A percentile compares a stretch with the other conserved stretches of the same genome.
Conservation (phyloP, 2,888 invertebrate genomes). For the Acrocera orbiculus region DNA sequence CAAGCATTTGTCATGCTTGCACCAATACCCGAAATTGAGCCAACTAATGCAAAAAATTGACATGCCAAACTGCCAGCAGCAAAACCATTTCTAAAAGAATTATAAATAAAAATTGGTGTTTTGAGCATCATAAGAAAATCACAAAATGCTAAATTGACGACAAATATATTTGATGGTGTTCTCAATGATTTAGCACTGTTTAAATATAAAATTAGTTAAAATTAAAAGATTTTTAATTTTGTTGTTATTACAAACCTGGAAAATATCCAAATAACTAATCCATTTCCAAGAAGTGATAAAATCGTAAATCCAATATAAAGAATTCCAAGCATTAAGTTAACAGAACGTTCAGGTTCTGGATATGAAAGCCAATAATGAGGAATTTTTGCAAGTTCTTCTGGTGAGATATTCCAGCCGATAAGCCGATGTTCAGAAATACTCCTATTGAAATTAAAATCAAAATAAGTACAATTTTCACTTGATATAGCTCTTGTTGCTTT, state of each 20-base stretch:
- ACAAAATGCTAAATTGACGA: constrained; percentile 62
- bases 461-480: no score
- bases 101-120: constrained; percentile 66
- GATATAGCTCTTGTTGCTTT: no score
- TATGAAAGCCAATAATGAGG: constrained; percentile 68
- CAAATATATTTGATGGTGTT: constrained; percentile 63
- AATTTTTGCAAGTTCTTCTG: constrained; percentile 56
- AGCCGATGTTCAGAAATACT: constrained; percentile 30
- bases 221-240: no score
- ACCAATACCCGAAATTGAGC: constrained; percentile 63
- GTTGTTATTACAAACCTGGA: constrained; percentile 19
- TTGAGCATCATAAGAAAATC: constrained; percentile 81
- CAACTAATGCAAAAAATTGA: constrained; percentile 57
- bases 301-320: constrained; percentile 59
- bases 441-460: no score
- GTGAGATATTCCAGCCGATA: constrained; percentile 60
- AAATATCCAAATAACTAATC: constrained; percentile 72
- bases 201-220: background rate
- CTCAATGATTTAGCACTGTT: constrained; percentile 27
- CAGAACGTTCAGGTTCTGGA: constrained; percentile 61
- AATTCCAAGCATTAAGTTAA: constrained; percentile 62
- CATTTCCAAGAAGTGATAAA: constrained; percentile 59
- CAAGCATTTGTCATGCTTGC: constrained; percentile 66
- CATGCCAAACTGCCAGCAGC: constrained; percentile 57
- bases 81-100: constrained; percentile 61